These are phyloP conservation scores for Carlito syrichta DNA, from an alignment of 2,113 vertebrate genomes.

Conservation along the genomic window DNA sequence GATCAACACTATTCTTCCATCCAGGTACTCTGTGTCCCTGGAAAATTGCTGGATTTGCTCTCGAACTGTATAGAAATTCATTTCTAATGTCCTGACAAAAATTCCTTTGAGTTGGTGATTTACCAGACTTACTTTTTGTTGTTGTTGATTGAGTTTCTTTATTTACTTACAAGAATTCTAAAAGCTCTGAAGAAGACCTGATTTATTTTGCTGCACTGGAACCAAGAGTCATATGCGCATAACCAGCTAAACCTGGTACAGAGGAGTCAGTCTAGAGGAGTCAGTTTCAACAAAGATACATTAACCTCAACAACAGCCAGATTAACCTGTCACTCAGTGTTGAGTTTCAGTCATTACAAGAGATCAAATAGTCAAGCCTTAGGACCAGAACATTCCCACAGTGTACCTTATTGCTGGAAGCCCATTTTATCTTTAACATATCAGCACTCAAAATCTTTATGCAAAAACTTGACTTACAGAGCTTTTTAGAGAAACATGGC, in stretches of 20 bases:
- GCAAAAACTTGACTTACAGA: background rate
- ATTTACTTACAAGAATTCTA: background rate
- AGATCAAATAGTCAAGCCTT: background rate
- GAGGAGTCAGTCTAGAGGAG: background rate
- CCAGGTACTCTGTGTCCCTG: background rate
- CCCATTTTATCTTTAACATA: background rate
- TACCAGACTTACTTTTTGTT: background rate
- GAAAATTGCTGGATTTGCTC: conserved; percentile 4
- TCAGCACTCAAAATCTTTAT: background rate
- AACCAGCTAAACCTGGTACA: background rate
- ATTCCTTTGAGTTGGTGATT: background rate
- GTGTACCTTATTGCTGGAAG: background rate
- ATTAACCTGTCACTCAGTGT: background rate
- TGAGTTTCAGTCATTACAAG: background rate
- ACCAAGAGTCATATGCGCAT: background rate
- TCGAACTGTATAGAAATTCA: background rate
- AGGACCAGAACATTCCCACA: background rate
- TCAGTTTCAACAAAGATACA: background rate
- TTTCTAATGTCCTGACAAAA: background rate
- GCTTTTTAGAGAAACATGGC: background rate
- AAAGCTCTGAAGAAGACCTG: background rate
- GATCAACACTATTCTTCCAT: background rate
- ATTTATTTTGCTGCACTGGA: conserved; percentile 29
- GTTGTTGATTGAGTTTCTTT: no score
- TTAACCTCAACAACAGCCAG: background rate